Base-by-base conservation (phyloP, 2,113 vertebrate genomes). In the Seriola aureovittata region DNA sequence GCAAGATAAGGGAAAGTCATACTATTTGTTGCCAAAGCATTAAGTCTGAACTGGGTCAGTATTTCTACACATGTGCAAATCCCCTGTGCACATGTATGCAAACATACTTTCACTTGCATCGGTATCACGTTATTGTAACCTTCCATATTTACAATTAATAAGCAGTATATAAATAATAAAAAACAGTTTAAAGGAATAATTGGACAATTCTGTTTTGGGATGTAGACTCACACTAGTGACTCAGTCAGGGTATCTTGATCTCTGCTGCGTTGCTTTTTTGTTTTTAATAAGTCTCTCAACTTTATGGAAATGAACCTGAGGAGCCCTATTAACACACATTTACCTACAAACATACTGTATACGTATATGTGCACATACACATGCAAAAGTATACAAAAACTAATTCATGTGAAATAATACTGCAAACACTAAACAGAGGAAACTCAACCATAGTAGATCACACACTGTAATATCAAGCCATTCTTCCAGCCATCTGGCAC, bases 401-500 rank as follows among this genome's bases (percentile, higher is more conserved):
- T 0, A 78, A 62, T 46, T 54, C 4, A 29, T 46, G 58, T 42
- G 46, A 78, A 29, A 78, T 48, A 76, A 66, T 42, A 12, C 7
- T 44, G 29, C 21, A 71, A 67, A 66, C 4, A 55, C 5, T 48
- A 66, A 80, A 65, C 40, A 82, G 55, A 70, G 57, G 81, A 42
- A 81, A 62, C 0, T 65, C 73, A 81, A 77, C 71, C 44, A 50
- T 8, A 48, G 62, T 42, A 46, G 69, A 82, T 72, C 66, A 79
- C 80, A 81, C 73, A 69, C 48, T 69, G 72, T 68, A 77, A 60
- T 85, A 77, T 81, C 70, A 78, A 90, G 71, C 82, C 59, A 55
- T 85, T 91, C 70, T 69, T 76, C 40, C 73, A 76, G 84, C 93
- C 93, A 94, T 94, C 90, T 94, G 93, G 82, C 80, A 62, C 4